Evolutionary conservation across 1,140 invertebrate species (phyloP).

Genomic region (Ceratosolen solmsi): DNA sequence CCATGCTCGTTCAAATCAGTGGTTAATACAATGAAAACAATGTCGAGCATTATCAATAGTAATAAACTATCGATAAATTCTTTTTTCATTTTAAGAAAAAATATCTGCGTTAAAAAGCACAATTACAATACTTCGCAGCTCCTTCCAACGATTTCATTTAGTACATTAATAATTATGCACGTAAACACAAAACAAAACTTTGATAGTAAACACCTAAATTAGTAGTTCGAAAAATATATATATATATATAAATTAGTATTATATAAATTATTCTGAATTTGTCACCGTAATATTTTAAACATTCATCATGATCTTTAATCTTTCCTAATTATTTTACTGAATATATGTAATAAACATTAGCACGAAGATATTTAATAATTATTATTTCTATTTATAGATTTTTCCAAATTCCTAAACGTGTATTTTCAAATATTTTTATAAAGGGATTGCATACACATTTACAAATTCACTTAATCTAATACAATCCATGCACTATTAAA

Average conservation of each 20-base stretch:
- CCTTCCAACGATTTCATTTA: neutral
- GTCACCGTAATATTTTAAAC: neutral
- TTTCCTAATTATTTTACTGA: too few species aligned
- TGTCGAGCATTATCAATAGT: neutral
- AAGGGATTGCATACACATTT: too few species aligned
- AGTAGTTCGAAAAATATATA: neutral
- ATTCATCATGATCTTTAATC: too few species aligned
- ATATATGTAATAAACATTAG: too few species aligned
- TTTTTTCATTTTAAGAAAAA: neutral
- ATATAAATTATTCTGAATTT: too few species aligned
- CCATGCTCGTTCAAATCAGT: slow-evolving; percentile 26
- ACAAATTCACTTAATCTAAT: too few species aligned
- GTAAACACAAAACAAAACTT: neutral
- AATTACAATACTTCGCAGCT: neutral
- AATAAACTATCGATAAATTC: neutral
- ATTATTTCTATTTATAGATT: too few species aligned
- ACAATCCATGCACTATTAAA: too few species aligned
- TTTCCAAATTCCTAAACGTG: too few species aligned
- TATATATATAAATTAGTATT: too few species aligned
- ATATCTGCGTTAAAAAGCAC: slow-evolving; percentile 17
- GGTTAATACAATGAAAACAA: slow-evolving; percentile 22
- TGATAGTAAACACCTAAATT: neutral
- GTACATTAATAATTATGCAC: neutral
- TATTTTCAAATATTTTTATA: too few species aligned
- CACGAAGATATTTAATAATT: too few species aligned